A percentile compares a stretch with the other conserved stretches of the same genome.
Conservation (phyloP, 30 jellyfish, hydroid and myxozoan species). For the Hydra vulgaris region DNA sequence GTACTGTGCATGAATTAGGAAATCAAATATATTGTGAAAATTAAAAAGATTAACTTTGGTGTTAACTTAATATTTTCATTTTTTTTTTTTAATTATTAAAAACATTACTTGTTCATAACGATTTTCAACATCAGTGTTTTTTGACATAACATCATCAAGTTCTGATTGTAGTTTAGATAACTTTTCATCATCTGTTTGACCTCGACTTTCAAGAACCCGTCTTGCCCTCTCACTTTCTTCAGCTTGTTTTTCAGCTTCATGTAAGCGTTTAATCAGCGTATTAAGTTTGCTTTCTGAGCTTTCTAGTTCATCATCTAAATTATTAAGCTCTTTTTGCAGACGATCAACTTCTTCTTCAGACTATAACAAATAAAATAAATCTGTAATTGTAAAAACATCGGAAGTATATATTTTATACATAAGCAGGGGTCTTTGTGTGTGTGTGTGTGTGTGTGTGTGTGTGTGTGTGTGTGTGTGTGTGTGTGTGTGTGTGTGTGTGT, state of each 20-base stretch:
- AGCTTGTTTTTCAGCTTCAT: constrained; percentile 86
- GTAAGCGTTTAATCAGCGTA: constrained; percentile 40
- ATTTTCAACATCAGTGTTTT: constrained; percentile 57
- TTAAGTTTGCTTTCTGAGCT: constrained; percentile 64
- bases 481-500: too few relatives aligned
- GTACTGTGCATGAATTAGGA: too few relatives aligned
- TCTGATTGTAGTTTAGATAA: constrained; percentile 72
- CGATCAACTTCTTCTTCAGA: constrained; percentile 86
- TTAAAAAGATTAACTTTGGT: too few relatives aligned
- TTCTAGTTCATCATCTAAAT: constrained; percentile 78
- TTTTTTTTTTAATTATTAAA: too few relatives aligned
- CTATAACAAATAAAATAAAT: constrained; percentile 10
- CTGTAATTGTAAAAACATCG: too few relatives aligned
- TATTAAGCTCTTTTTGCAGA: constrained; percentile 48
- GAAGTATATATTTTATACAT: too few relatives aligned
- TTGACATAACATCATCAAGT: constrained; percentile 48
- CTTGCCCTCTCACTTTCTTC: constrained; percentile 96
- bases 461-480: too few relatives aligned
- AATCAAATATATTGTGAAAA: too few relatives aligned
- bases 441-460: too few relatives aligned
- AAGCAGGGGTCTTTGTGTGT: too few relatives aligned
- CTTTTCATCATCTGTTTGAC: constrained; percentile 72
- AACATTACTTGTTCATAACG: constrained; percentile 56
- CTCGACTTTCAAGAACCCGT: constrained; percentile 71
- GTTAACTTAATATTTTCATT: too few relatives aligned